These are phyloP conservation scores for Amphipoea lucens DNA, from an alignment of 2,888 invertebrate genomes.

Conservation along the genomic window DNA sequence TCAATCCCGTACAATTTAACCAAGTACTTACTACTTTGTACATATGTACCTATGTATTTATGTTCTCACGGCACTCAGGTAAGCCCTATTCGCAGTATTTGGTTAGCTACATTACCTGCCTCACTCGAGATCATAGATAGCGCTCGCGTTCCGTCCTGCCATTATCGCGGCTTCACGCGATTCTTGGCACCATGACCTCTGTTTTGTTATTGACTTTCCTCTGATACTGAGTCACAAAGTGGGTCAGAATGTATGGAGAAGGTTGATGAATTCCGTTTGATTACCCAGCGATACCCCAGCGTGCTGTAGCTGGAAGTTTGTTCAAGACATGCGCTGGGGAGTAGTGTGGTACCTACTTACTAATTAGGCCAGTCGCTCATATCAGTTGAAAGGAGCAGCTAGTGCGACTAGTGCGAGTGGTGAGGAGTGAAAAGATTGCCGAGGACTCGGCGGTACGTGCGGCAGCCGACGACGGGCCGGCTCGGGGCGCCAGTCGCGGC, in stretches of 20 bases:
- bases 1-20: constrained; percentile 5
- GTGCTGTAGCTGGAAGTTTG: constrained; percentile 11
- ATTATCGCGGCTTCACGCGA: constrained; percentile 83
- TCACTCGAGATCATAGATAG: constrained; percentile 76
- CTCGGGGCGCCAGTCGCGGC: constrained; percentile 60
- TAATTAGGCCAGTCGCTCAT: constrained; percentile 56
- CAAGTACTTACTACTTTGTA: not conserved
- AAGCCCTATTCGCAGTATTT: constrained; percentile 52
- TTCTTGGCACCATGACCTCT: constrained; percentile 83
- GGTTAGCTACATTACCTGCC: constrained; percentile 60
- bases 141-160: constrained; percentile 78
- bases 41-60: constrained; percentile 33
- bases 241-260: constrained; percentile 66
- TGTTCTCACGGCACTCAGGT: constrained; percentile 34
- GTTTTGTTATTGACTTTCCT: constrained; percentile 83
- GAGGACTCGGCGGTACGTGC: constrained; percentile 60
- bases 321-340: constrained; percentile 25
- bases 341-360: constrained; percentile 44
- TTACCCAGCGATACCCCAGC: constrained; percentile 25
- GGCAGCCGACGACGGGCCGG: constrained; percentile 41
- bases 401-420: constrained; percentile 64
- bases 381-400: constrained; percentile 61
- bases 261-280: constrained; percentile 53
- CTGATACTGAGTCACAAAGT: constrained; percentile 65
- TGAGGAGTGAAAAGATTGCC: constrained; percentile 76